phyloP scores from a whole-genome alignment of 2,113 vertebrate species.

The Chaenogobius annularis region DNA sequence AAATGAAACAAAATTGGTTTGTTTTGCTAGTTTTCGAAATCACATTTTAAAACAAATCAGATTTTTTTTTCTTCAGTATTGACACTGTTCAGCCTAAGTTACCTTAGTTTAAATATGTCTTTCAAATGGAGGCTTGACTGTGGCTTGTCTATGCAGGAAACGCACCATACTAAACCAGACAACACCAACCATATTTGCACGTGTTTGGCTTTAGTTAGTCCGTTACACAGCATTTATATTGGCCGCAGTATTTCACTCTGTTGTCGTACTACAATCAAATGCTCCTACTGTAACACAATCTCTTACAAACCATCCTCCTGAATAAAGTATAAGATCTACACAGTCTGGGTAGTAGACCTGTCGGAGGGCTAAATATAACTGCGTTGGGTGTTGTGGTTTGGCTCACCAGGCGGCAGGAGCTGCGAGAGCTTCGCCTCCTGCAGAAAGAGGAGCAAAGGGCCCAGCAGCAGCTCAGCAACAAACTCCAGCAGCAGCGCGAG shows the following conservation, averaged over 20 bases:
- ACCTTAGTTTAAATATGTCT: too few relatives aligned
- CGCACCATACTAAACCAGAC: background rate
- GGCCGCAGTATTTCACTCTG: background rate
- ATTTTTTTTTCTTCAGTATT: too few relatives aligned
- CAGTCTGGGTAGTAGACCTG: background rate
- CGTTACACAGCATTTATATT: background rate
- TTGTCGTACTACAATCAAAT: background rate
- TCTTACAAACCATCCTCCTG: background rate
- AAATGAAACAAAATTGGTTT: too few relatives aligned
- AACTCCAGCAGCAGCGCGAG: constrained; percentile 92
- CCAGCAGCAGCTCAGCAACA: constrained; percentile 94
- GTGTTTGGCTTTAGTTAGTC: background rate
- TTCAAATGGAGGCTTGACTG: too few relatives aligned
- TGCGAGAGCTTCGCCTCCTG: constrained; percentile 92
- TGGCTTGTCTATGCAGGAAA: too few relatives aligned
- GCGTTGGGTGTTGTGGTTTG: constrained; percentile 21
- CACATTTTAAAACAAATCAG: too few relatives aligned
- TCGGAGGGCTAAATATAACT: background rate
- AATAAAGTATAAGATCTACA: constrained; percentile 1
- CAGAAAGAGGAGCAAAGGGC: constrained; percentile 98
- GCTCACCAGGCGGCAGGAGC: constrained; percentile 87
- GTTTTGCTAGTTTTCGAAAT: too few relatives aligned
- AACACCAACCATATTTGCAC: background rate
- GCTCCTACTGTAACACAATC: background rate
- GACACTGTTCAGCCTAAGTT: too few relatives aligned